These are phyloP conservation scores for Hecatera dysodea DNA, from an alignment of 2,888 invertebrate genomes.

Conservation along the genomic window DNA sequence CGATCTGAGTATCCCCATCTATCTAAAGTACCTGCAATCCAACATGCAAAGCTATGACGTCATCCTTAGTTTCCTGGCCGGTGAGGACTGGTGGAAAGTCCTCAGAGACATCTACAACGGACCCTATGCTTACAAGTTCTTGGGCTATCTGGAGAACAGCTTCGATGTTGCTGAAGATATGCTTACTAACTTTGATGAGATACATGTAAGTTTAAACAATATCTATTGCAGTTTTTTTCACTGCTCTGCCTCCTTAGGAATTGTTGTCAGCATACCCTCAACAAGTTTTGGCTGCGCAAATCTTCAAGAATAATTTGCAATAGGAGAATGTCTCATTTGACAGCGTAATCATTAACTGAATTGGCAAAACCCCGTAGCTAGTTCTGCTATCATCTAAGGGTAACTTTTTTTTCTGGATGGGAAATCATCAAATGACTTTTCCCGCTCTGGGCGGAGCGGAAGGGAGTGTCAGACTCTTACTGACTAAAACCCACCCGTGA, in stretches of 20 bases:
- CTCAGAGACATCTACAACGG: conserved; percentile 79
- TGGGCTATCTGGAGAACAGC: conserved; percentile 79
- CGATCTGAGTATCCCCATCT: conserved; percentile 81
- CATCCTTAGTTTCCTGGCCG: conserved; percentile 80
- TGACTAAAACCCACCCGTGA: no score
- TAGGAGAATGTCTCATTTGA: no score
- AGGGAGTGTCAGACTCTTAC: no score
- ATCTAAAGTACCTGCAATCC: conserved; percentile 83
- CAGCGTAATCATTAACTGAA: no score
- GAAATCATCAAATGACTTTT: no score
- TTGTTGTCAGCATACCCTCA: background rate
- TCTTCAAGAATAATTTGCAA: no score
- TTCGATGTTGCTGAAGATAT: conserved; percentile 82
- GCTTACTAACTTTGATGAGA: conserved; percentile 81
- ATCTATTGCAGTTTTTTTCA: background rate
- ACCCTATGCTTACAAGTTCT: conserved; percentile 75
- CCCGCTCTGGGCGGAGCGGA: no score
- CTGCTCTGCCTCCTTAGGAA: background rate
- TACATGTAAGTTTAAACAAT: conserved; percentile 78
- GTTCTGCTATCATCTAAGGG: no score
- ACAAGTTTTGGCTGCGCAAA: no score
- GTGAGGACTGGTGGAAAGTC: conserved; percentile 84
- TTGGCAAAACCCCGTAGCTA: no score
- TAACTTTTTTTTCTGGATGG: no score
- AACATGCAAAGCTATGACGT: conserved; percentile 81